Percentiles rank a stretch among this genome's conserved stretches.
Evolutionary conservation across 2,113 vertebrate genomes (phyloP).

Genomic region (Tichodroma muraria): DNA sequence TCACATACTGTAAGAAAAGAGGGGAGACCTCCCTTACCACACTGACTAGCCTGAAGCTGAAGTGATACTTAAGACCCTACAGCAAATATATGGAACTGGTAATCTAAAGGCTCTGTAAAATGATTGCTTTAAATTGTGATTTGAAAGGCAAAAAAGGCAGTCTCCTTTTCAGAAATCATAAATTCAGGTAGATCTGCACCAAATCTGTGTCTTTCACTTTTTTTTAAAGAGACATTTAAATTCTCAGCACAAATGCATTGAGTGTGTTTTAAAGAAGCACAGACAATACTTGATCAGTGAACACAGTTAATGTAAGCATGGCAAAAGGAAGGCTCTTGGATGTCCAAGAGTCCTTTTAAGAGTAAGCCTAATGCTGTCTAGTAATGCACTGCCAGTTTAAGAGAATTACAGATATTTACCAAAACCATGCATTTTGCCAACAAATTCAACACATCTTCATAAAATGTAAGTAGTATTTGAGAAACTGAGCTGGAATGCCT

Average conservation of each 20-base stretch:
- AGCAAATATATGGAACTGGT: not conserved
- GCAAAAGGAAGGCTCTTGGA: not conserved
- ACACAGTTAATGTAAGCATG: not conserved
- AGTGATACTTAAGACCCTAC: not conserved
- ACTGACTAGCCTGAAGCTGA: not conserved
- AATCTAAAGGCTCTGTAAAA: not conserved
- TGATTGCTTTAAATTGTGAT: not conserved
- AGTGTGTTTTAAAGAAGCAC: not conserved
- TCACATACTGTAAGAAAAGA: not conserved
- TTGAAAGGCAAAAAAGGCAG: not conserved
- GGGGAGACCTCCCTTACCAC: not conserved
- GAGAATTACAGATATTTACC: not conserved
- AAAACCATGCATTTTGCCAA: not conserved
- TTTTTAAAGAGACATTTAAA: not conserved
- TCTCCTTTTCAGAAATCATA: not conserved
- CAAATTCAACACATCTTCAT: not conserved
- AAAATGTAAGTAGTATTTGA: not conserved
- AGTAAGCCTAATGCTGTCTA: not conserved
- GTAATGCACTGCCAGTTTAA: not conserved
- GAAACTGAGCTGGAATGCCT: constrained; percentile 39
- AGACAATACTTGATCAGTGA: not conserved
- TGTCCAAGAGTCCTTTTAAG: not conserved
- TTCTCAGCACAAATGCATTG: not conserved
- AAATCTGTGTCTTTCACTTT: not conserved
- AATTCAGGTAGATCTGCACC: not conserved